Evolutionary conservation across 2,888 invertebrate genomes (phyloP).

Genomic region (Rhaphigaster nebulosa): DNA sequence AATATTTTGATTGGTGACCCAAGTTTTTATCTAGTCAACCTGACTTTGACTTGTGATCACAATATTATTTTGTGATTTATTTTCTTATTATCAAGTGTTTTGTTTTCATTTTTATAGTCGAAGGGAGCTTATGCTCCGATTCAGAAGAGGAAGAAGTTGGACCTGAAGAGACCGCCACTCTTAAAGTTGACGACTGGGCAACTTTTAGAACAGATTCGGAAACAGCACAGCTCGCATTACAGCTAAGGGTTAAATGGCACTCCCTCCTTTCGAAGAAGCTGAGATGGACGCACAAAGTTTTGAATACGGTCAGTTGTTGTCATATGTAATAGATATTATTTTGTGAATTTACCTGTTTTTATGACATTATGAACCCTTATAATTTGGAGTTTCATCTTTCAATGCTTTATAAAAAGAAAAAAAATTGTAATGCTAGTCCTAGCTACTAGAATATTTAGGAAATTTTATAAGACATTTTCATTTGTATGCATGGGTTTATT

Average conservation of each 20-base stretch:
- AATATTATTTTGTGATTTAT: background rate
- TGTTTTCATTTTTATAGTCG: slow-evolving; percentile 56
- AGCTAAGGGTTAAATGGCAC: slow-evolving; percentile 79
- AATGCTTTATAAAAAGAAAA: background rate
- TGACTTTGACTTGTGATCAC: no score
- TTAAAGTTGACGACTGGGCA: slow-evolving; percentile 83
- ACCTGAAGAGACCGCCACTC: slow-evolving; percentile 70
- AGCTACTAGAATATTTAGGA: background rate
- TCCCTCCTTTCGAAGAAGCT: slow-evolving; percentile 70
- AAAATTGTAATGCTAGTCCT: no score
- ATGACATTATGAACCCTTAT: background rate
- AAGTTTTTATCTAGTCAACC: background rate
- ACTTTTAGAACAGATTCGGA: slow-evolving; percentile 79
- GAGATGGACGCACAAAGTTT: slow-evolving; percentile 73
- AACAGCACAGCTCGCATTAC: slow-evolving; percentile 76
- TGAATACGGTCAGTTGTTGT: slow-evolving; percentile 69
- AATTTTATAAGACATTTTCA: background rate
- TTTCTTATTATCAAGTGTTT: background rate
- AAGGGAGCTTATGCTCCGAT: slow-evolving; percentile 69
- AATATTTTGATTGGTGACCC: no score
- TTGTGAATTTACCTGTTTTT: background rate
- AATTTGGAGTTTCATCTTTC: background rate
- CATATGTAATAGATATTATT: background rate
- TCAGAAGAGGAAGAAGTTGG: slow-evolving; percentile 72
- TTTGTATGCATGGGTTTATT: no score